These are phyloP conservation scores for Drosophila micromelanica DNA, from an alignment of 1,140 invertebrate species.

Conservation along the genomic window DNA sequence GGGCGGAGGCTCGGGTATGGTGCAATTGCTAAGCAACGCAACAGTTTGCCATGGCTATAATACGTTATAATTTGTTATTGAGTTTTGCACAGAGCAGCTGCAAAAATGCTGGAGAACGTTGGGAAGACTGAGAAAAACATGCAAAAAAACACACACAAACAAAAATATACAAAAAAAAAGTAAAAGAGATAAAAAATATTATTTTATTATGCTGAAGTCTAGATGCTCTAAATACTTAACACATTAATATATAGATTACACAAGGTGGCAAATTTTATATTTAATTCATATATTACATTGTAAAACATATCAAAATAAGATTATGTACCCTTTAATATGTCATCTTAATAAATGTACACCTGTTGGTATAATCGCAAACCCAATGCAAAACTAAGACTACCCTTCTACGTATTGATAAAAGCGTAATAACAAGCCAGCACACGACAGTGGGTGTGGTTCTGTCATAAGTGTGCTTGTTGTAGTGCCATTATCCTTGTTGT, in stretches of 20 bases:
- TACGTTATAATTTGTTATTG: conserved; percentile 84
- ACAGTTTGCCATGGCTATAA: conserved; percentile 84
- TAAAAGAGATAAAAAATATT: background rate
- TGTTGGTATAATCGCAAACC: background rate
- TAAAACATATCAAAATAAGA: too few relatives aligned
- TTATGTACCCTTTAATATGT: too few relatives aligned
- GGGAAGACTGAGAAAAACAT: conserved; percentile 41
- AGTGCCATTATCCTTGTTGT: conserved; percentile 54
- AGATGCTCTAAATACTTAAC: conserved; percentile 6
- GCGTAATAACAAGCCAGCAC: conserved; percentile 10
- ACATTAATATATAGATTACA: too few relatives aligned
- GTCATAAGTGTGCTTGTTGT: conserved; percentile 50
- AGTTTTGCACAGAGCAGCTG: conserved; percentile 77
- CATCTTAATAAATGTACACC: background rate
- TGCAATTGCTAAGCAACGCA: conserved; percentile 82
- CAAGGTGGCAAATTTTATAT: too few relatives aligned
- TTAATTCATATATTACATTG: too few relatives aligned
- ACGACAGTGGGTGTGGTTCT: conserved; percentile 16
- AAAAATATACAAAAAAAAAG: conserved; percentile 44
- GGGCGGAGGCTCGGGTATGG: conserved; percentile 33
- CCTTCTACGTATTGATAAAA: background rate
- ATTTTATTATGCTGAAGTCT: background rate
- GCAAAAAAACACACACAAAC: conserved; percentile 40
- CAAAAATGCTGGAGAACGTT: conserved; percentile 67
- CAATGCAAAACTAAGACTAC: background rate